Conservation (phyloP, 1,140 invertebrate genomes). For the Drosophila nikananu region DNA sequence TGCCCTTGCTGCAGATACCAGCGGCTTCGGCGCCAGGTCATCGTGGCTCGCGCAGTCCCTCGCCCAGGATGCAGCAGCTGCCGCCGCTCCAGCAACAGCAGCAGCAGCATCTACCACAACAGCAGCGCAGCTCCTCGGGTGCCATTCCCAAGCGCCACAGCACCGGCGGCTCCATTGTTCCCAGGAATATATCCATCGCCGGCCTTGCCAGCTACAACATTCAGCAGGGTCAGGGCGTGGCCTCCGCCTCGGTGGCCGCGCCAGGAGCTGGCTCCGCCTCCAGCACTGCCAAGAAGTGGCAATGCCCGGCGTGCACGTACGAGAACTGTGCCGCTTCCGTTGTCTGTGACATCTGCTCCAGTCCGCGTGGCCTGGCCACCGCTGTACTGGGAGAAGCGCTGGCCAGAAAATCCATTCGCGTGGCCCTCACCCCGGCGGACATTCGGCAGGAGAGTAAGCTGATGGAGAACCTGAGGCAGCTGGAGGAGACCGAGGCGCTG, state of each 20-base stretch:
- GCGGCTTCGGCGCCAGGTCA: slow-evolving; percentile 27
- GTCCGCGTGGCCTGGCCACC: slow-evolving; percentile 86
- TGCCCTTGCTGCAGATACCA: slow-evolving; percentile 48
- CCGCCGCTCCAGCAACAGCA: slow-evolving; percentile 23
- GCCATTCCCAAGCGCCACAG: slow-evolving; percentile 83
- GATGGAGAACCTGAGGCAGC: slow-evolving; percentile 92
- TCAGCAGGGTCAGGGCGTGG: slow-evolving; percentile 38
- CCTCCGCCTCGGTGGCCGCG: slow-evolving; percentile 10
- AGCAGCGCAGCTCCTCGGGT: slow-evolving; percentile 59
- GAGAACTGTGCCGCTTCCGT: slow-evolving; percentile 90
- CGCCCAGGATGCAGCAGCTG: slow-evolving; percentile 43
- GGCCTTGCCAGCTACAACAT: slow-evolving; percentile 65
- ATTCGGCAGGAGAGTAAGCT: slow-evolving; percentile 89
- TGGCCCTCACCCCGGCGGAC: slow-evolving; percentile 56
- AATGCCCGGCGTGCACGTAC: slow-evolving; percentile 93
- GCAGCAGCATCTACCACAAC: slow-evolving; percentile 9
- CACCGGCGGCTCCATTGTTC: slow-evolving; percentile 75
- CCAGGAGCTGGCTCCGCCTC: slow-evolving; percentile 15
- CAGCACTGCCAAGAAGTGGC: slow-evolving; percentile 87
- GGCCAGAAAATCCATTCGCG: slow-evolving; percentile 60
- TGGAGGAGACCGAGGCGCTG: slow-evolving; percentile 93
- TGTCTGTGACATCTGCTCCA: slow-evolving; percentile 94
- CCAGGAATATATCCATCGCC: slow-evolving; percentile 61
- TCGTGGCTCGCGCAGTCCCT: slow-evolving; percentile 67
- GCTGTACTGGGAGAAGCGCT: slow-evolving; percentile 69